Base-by-base conservation (phyloP, 2,888 invertebrate genomes). In the Philopedon plagiatum region DNA sequence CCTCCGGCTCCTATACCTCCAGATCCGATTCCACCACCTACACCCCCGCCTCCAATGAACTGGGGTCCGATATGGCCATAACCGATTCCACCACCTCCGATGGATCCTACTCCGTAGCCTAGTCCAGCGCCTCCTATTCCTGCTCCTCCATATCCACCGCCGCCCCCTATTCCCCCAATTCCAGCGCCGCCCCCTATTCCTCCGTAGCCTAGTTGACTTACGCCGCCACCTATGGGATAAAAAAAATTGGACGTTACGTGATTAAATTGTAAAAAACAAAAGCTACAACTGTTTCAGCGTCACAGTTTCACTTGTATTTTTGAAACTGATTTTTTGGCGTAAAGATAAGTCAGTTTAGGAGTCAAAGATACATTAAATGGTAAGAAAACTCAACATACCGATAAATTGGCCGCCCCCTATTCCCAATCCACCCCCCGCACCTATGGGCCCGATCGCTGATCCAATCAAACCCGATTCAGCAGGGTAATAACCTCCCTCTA, bases 401-500 rank as follows among this genome's bases (percentile, higher is more conserved):
- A 29, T 37, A 19, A 19, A 41, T 5, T 56, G 54, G n/a, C 68
- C 68, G 5, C 41, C 41, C 1, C 54, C 62, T 29, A 61, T 19
- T 41, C 68, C 68, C 7, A 69, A n/a, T 46, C 44, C 46, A 15
- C 63, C 54, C n/a, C 49, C 61, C 4, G 32, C 49, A 54, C 56
- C 66, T 60, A 57, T 49, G 34, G 54, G 63, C 29, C 41, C 71
- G 26, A 63, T 70, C 51, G 41, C 75, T 7, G 9, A 86, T 78
- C 18, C 86, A 86, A 74, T 76, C 73, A 64, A 2, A 71, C 73
- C 75, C 54, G 57, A 71, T 74, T 75, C 67, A 41, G 54, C 70
- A 11, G 89, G 89, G 79, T 89, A 89, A 79, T 89, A 89, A 71
- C 86, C 87, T 81, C 88, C 88, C 84, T 90, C 89, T 81, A 89